Percentiles rank a stretch among this genome's conserved stretches.
phyloP scores from a whole-genome alignment of 2,797 vertebrate species.

The Falco novaeseelandiae region DNA sequence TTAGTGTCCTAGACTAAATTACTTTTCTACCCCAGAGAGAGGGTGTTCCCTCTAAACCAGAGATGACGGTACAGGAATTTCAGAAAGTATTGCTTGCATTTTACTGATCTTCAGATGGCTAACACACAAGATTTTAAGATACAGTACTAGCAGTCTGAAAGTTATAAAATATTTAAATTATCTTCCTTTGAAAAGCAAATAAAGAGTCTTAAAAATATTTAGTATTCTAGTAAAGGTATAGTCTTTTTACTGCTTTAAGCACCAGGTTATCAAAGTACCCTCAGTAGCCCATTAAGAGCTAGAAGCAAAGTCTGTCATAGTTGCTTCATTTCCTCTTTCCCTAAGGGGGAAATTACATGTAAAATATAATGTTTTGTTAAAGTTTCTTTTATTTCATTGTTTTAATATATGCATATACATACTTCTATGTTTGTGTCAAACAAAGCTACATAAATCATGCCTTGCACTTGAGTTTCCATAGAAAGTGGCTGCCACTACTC shows the following conservation, averaged over 20 bases:
- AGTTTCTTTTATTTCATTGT: not conserved
- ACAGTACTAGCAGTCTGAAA: not conserved
- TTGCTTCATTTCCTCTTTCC: not conserved
- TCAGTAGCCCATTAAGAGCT: not conserved
- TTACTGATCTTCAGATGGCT: not conserved
- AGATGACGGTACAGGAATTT: not conserved
- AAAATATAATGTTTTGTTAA: not conserved
- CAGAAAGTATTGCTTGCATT: constrained; percentile 7
- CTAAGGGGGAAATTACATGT: not conserved
- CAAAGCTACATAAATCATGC: not conserved
- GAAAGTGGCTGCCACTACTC: not conserved
- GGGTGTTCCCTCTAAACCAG: constrained; percentile 44
- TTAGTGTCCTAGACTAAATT: not conserved
- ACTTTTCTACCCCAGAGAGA: constrained; percentile 38
- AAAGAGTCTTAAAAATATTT: not conserved
- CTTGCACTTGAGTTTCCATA: not conserved
- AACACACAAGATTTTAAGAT: not conserved
- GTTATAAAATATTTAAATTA: not conserved
- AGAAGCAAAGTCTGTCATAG: not conserved
- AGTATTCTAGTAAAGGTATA: not conserved
- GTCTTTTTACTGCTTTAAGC: not conserved
- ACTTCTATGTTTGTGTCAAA: not conserved
- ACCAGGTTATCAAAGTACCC: not conserved
- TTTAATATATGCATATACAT: not conserved
- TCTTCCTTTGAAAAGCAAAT: not conserved